Conservation (phyloP, 2,888 invertebrate species). For the Latrodectus hesperus region DNA sequence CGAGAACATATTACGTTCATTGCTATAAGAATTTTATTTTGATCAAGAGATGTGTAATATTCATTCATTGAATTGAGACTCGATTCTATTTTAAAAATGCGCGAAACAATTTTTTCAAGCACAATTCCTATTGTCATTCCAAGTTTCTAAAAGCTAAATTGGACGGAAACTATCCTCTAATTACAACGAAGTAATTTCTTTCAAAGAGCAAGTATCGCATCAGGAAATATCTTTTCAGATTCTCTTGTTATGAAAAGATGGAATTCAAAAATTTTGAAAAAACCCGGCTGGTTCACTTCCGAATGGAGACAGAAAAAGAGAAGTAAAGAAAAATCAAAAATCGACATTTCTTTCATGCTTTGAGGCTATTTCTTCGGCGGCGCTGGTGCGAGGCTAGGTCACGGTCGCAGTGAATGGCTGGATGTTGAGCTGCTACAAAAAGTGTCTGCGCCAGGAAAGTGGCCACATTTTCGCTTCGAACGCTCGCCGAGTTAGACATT, state of each 20-base stretch:
- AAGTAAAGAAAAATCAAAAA: constrained; percentile 27
- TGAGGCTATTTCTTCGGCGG: constrained; percentile 55
- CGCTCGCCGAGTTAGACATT: constrained; percentile 38
- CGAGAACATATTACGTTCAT: too few relatives aligned
- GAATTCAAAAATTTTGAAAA: constrained; percentile 13
- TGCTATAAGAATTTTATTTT: too few relatives aligned
- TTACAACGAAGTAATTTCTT: too few relatives aligned
- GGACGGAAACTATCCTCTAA: too few relatives aligned
- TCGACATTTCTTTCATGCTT: constrained; percentile 47
- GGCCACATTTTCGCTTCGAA: constrained; percentile 63
- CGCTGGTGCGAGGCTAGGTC: constrained; percentile 69
- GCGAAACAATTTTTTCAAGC: too few relatives aligned
- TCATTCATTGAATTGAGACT: too few relatives aligned
- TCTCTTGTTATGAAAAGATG: constrained; percentile 1
- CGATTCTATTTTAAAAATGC: too few relatives aligned
- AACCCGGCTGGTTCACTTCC: constrained; percentile 32
- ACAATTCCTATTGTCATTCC: too few relatives aligned
- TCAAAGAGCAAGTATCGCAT: too few relatives aligned
- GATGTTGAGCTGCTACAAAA: constrained; percentile 65
- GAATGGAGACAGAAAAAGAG: background rate
- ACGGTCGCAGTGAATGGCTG: constrained; percentile 62
- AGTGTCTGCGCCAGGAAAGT: constrained; percentile 47
- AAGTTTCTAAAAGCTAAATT: too few relatives aligned
- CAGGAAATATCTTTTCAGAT: too few relatives aligned
- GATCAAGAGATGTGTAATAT: too few relatives aligned